Base-by-base conservation (phyloP, 2,113 vertebrate genomes). In the Chrysochloris asiatica region DNA sequence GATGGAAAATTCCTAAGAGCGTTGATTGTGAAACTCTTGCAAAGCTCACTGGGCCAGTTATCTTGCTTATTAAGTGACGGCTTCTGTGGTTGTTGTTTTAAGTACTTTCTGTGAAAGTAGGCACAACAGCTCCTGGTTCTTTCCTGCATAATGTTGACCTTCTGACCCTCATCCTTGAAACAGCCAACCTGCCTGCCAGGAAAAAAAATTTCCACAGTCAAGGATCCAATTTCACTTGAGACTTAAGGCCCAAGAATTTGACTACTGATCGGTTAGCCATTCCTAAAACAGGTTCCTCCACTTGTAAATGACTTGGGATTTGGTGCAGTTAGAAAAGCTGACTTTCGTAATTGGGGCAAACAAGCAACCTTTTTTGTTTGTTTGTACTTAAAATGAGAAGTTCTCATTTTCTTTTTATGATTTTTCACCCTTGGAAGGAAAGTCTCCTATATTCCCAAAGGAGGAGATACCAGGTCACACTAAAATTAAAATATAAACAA, bases 271-370 rank as follows among this genome's bases (percentile, higher is more conserved):
- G 88, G 88, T 92, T 85, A 88, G 75, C 45, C 56, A 47, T 87
- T 93, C 79, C 54, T 89, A 56, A 92, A 95, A 91, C 88, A 94
- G 92, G 75, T 93, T 93, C 59, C 67, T 94, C 93, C 52, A 80
- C 71, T 93, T 86, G 38, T 16, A 75, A 95, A 88, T 41, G 33
- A 63, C 33, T 28, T 59, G 7, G 45, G 63, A 78, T 78, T 94
- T 71, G 91, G 86, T 71, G 30, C 65, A 85, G 61, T 28, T 56
- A 72, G 45, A 85, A 93, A 89, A 90, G 50, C 26, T 82, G 50
- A 72, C 76, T 86, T 94, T 54, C 47, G 9, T 43, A 14, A 85
- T 4, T 38, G 17, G 33, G 30, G 24, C 38, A 17, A 52, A 83
- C 88, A 54, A 41, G 79, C 50, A 45, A 30, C 24, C n/a, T 22